Base-by-base conservation (phyloP, 2,888 invertebrate species). In the Theodoxus fluviatilis region DNA sequence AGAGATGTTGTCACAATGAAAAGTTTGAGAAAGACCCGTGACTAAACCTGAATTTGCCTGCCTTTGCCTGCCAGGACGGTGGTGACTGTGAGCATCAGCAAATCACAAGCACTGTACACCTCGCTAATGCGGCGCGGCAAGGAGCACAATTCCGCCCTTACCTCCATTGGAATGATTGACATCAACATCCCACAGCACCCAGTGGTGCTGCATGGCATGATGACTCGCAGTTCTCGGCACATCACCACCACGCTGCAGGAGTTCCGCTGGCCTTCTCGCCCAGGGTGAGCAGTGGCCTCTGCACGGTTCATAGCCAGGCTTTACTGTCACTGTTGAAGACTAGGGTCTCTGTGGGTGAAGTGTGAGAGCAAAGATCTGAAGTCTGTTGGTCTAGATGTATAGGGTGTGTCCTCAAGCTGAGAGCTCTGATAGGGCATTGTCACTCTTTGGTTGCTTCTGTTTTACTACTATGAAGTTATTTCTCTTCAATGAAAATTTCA, bases 161-260 rank as follows among this genome's bases (percentile, higher is more conserved):
- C 95, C 9, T 94, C 94, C 9, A 91, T 98, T 69, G 98, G 97
- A 0, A 93, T 93, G 18, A 93, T 98, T 0, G 92, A 94, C 75
- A 93, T 98, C 69, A 97, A 98, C 87, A 95, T 99, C 83, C 98
- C 99, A 3, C 98, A 98, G 88, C 98, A 98, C 89, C 98, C 98
- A 0, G 96, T 98, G 0, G 96, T 95, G 7, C 89, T 99, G 78
- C 98, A 99, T 88, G 98, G 97, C 67, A 98, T 99, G 93, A 96
- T 99, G 92, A 83, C 86, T 0, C 90, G 98, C 78, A 95, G 96
- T 75, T 95, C 95, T 74, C 93, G 95, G 76, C 95, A 97, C 83
- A 89, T 98, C 57, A 96, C 96, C 7, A 94, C 94, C 18, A 98
- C 97, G 0, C 88, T 98, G 68, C 96, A 96, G 89, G 94, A 89